A percentile compares a stretch with the other conserved stretches of the same genome.
phyloP scores from a whole-genome alignment of 1,140 invertebrate species.

The Hyposmocoma kahamanoa region DNA sequence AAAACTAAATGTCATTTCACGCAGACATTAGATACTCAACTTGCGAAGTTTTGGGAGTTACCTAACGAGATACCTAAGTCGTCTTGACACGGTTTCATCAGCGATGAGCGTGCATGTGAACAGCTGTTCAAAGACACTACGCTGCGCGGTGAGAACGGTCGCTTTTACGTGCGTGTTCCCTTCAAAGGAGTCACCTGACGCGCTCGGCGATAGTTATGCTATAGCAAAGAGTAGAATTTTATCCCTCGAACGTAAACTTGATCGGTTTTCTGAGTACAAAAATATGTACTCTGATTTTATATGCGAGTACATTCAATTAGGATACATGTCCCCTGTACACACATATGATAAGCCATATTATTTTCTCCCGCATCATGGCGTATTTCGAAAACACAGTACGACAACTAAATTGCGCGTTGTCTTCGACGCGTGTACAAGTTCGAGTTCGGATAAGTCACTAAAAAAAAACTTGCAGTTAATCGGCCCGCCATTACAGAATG shows the following conservation, averaged over 20 bases:
- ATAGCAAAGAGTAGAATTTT: slow-evolving; percentile 11
- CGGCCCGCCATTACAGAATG: slow-evolving; percentile 45
- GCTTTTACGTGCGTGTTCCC: slow-evolving; percentile 20
- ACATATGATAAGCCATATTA: slow-evolving; percentile 12
- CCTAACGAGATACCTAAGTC: slow-evolving; percentile 9
- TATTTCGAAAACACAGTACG: slow-evolving; percentile 23
- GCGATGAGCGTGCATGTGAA: slow-evolving; percentile 13
- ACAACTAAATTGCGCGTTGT: slow-evolving; percentile 41
- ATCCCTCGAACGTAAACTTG: slow-evolving; percentile 24
- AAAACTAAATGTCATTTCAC: slow-evolving; percentile 10
- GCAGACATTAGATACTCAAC: background rate
- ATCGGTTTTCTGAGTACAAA: slow-evolving; percentile 16
- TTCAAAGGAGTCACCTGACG: slow-evolving; percentile 11
- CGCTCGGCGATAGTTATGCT: slow-evolving; percentile 16
- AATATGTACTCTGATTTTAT: slow-evolving; percentile 26
- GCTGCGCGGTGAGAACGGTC: slow-evolving; percentile 11
- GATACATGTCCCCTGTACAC: slow-evolving; percentile 22
- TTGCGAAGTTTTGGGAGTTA: slow-evolving; percentile 10
- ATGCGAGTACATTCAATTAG: slow-evolving; percentile 22
- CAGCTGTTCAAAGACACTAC: slow-evolving; percentile 15
- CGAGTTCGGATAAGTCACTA: slow-evolving; percentile 26
- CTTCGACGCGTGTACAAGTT: slow-evolving; percentile 28
- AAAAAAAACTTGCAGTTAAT: slow-evolving; percentile 34
- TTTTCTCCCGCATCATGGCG: slow-evolving; percentile 53
- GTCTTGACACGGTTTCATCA: background rate